Evolutionary conservation across 2,888 invertebrate species (phyloP).

Genomic region (Metellina segmentata): DNA sequence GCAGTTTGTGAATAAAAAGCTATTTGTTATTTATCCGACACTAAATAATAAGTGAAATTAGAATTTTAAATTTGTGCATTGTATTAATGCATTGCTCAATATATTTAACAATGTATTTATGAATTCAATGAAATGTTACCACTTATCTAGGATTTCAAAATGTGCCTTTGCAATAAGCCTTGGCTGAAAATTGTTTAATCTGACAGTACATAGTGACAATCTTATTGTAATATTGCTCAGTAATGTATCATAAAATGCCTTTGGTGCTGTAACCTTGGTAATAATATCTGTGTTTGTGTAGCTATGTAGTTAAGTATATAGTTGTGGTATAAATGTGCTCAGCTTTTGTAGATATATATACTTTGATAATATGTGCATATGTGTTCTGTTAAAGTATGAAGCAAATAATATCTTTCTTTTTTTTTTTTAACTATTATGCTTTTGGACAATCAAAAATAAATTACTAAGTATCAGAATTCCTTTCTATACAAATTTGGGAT

Average conservation of each 20-base stretch:
- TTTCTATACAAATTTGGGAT: no score
- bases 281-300: constrained; percentile 20
- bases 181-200: constrained; percentile 56
- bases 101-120: constrained; percentile 48
- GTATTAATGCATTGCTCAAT: constrained; percentile 67
- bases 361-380: not conserved
- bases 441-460: constrained; percentile 30
- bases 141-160: constrained; percentile 62
- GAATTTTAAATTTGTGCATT: not conserved
- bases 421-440: not conserved
- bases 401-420: not conserved
- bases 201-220: constrained; percentile 68
- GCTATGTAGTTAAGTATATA: constrained; percentile 12
- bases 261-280: constrained; percentile 64
- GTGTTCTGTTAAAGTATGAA: not conserved
- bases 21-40: not conserved
- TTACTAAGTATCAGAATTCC: not conserved
- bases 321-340: not conserved
- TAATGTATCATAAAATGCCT: constrained; percentile 63
- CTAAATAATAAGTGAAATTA: constrained; percentile 2
- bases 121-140: constrained; percentile 19
- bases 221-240: constrained; percentile 71
- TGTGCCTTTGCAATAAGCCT: constrained; percentile 73
- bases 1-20: not conserved
- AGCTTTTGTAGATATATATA: not conserved